Percentiles rank a stretch among this genome's conserved stretches.
Conservation (phyloP, 1,140 invertebrate species). For the Dendroctonus ponderosae region DNA sequence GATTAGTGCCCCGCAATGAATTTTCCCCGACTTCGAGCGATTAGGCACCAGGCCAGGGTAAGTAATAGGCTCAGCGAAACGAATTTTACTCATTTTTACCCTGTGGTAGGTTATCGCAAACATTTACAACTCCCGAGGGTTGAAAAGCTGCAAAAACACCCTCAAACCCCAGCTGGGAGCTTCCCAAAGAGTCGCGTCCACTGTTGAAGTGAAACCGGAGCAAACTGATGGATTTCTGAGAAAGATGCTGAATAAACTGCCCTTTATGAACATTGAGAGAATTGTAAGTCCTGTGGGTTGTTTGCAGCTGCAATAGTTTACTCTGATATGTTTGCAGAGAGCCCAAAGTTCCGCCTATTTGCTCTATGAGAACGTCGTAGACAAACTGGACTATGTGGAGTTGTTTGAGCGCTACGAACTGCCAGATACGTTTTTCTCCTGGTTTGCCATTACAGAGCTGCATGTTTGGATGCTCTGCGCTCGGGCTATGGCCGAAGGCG, state of each 20-base stretch:
- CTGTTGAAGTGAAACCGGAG: constrained; percentile 22
- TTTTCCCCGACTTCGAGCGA: too few relatives aligned
- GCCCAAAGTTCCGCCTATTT: constrained; percentile 60
- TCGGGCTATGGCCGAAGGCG: constrained; percentile 73
- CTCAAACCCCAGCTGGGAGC: too few relatives aligned
- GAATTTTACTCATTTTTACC: too few relatives aligned
- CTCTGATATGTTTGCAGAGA: constrained; percentile 53
- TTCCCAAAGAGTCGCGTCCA: constrained; percentile 18
- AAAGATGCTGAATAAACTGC: constrained; percentile 38
- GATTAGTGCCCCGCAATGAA: too few relatives aligned
- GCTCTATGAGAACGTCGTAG: constrained; percentile 63
- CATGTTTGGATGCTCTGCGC: constrained; percentile 81
- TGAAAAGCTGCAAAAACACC: too few relatives aligned
- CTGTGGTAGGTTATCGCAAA: too few relatives aligned
- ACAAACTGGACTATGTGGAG: constrained; percentile 59
- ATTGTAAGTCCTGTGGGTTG: background rate
- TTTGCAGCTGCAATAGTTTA: background rate
- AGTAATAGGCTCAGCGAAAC: too few relatives aligned
- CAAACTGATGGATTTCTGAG: constrained; percentile 35
- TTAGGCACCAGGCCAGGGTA: too few relatives aligned
- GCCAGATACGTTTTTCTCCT: constrained; percentile 77
- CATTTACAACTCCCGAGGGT: too few relatives aligned
- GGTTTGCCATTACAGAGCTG: constrained; percentile 80
- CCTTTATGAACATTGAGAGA: constrained; percentile 38
- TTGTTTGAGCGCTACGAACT: constrained; percentile 68